Evolutionary conservation across 2,797 vertebrate species (phyloP).

Genomic region (Acanthurus leucopareius): DNA sequence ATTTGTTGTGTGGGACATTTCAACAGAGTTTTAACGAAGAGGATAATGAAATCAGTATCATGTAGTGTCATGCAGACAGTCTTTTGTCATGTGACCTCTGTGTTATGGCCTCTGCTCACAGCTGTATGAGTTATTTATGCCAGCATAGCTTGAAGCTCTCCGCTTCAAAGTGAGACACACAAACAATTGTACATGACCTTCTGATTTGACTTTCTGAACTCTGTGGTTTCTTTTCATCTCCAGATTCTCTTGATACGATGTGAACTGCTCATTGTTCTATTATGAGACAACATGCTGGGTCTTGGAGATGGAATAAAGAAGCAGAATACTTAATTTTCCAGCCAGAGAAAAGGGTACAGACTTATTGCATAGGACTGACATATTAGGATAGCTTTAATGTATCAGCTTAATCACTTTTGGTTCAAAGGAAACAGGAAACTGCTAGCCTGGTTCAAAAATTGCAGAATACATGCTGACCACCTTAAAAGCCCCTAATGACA

Average conservation of each 20-base stretch:
- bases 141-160: conserved; percentile 34
- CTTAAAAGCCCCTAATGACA: neutral
- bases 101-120: conserved; percentile 34
- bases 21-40: neutral
- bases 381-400: neutral
- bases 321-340: conserved; percentile 11
- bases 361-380: neutral
- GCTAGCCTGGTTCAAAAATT: neutral
- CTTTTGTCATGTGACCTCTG: conserved; percentile 36
- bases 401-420: neutral
- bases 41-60: neutral
- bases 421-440: neutral
- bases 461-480: neutral
- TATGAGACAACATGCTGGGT: conserved; percentile 3
- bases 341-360: neutral
- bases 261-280: conserved; percentile 32
- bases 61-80: neutral
- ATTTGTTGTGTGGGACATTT: neutral
- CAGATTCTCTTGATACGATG: conserved; percentile 34
- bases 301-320: conserved; percentile 13
- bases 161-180: conserved; percentile 59
- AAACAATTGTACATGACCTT: conserved; percentile 51
- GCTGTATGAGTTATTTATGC: conserved; percentile 47
- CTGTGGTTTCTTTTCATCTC: conserved; percentile 54
- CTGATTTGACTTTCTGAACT: conserved; percentile 55